Evolutionary conservation across 2,797 vertebrate genomes (phyloP), one percentile per base, ranked within the genome.

Genomic region (Sebastiscus albofasciatus): DNA sequence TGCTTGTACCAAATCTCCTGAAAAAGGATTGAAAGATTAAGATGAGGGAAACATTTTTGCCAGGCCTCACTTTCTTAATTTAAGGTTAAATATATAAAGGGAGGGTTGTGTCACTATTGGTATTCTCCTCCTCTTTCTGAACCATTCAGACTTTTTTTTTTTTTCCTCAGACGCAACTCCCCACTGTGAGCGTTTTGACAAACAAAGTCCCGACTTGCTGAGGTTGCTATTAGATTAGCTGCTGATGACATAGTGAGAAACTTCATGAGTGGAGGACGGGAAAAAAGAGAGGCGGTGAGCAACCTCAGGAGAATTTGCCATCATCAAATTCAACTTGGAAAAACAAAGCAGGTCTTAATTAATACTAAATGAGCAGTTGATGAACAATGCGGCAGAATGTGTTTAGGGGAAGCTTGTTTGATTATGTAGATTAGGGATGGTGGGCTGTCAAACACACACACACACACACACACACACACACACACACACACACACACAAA

Each of bases 331-430:
- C 54, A 75, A 70, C 79, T 87, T 58, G 33, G 46, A 69, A 80
- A 87, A 83, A 72, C 75, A 79, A 69, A 84, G 70, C 60, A 64
- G 56, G 49, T 67, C 60, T 85, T 90, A 84, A 90, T 87, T 90
- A 86, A 83, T 39, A 75, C 71, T 81, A 82, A 86, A 87, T 69
- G 67, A 78, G 81, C 78, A 85, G 86, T 64, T 85, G 87, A 84
- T 83, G 83, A 92, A 87, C 75, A 87, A 55, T 71, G 75, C 20
- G 2, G 69, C 67, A 64, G 56, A 61, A 62, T 58, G 76, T 59
- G 81, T 72, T 86, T 9, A 68, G 75, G 69, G 78, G 72, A 71
- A 70, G 69, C 70, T 75, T 79, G 83, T 90, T 86, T 87, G 83
- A 80, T 77, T 76, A 79, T 84, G 80, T 39, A 86, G 69, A 87